phyloP scores from a whole-genome alignment of 2,113 vertebrate species.

The Nibea albiflora region DNA sequence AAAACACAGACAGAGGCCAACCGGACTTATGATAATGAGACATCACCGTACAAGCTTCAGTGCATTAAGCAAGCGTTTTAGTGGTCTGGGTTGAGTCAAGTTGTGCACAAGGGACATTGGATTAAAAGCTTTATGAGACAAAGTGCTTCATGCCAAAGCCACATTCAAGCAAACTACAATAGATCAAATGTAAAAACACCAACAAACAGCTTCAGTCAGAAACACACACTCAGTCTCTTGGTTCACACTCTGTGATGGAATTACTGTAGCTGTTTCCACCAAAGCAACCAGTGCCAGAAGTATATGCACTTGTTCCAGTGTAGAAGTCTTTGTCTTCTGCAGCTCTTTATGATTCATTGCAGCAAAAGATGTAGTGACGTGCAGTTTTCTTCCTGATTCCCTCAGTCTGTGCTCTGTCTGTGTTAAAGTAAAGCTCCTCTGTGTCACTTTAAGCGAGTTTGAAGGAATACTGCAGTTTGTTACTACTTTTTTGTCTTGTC shows the following conservation, averaged over 20 bases:
- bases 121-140: slow-evolving; percentile 80
- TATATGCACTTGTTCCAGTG: not conserved
- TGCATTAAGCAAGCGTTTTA: slow-evolving; percentile 43
- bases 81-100: slow-evolving; percentile 57
- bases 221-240: slow-evolving; percentile 20
- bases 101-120: slow-evolving; percentile 63
- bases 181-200: slow-evolving; percentile 62
- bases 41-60: slow-evolving; percentile 8
- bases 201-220: slow-evolving; percentile 56
- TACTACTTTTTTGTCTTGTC: not conserved
- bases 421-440: not conserved
- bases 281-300: slow-evolving; percentile 6
- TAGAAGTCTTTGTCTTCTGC: slow-evolving; percentile 17
- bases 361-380: not conserved
- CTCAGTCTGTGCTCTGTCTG: not conserved
- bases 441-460: not conserved
- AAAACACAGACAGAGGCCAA: slow-evolving; percentile 44
- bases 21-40: slow-evolving; percentile 29
- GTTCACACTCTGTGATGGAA: slow-evolving; percentile 20
- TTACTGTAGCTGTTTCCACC: slow-evolving; percentile 30
- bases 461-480: not conserved
- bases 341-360: not conserved
- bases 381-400: not conserved
- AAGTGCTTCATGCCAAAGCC: slow-evolving; percentile 70
- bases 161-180: slow-evolving; percentile 64